Evolutionary conservation across 2,797 vertebrate species (phyloP).

Genomic region (Leptatherina wallacei): DNA sequence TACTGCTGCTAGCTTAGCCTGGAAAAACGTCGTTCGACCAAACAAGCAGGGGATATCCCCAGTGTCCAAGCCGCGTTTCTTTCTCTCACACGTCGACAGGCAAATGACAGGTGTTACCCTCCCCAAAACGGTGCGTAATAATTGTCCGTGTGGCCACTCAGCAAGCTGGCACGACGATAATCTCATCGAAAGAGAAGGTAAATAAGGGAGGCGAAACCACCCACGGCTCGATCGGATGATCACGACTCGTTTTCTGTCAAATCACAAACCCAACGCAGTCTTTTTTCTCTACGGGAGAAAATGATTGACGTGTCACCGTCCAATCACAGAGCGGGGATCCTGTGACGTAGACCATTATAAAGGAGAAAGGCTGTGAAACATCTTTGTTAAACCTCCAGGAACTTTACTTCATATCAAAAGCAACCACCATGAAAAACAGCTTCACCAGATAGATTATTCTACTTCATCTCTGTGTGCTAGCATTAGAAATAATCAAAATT

Average conservation of each 20-base stretch:
- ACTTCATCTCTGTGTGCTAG: not conserved
- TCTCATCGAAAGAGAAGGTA: conserved; percentile 51
- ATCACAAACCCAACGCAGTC: conserved; percentile 63
- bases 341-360: conserved; percentile 19
- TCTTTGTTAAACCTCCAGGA: not conserved
- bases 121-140: conserved; percentile 1
- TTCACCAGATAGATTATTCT: no score
- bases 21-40: conserved; percentile 39
- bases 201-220: conserved; percentile 66
- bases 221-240: conserved; percentile 74
- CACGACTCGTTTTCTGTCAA: conserved; percentile 79
- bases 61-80: conserved; percentile 4
- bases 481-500: not conserved
- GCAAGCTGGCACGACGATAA: conserved; percentile 40
- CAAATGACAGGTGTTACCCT: conserved; percentile 26
- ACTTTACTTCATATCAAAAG: not conserved
- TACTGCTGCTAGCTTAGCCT: conserved; percentile 68
- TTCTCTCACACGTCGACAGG: conserved; percentile 3
- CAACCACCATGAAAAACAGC: no score
- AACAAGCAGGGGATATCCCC: conserved; percentile 38
- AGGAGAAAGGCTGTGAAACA: not conserved
- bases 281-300: conserved; percentile 41
- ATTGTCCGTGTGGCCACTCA: conserved; percentile 22
- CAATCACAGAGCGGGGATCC: conserved; percentile 57
- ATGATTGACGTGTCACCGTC: conserved; percentile 62